phyloP scores from a whole-genome alignment of 1,140 invertebrate species.

The Cotesia glomerata region DNA sequence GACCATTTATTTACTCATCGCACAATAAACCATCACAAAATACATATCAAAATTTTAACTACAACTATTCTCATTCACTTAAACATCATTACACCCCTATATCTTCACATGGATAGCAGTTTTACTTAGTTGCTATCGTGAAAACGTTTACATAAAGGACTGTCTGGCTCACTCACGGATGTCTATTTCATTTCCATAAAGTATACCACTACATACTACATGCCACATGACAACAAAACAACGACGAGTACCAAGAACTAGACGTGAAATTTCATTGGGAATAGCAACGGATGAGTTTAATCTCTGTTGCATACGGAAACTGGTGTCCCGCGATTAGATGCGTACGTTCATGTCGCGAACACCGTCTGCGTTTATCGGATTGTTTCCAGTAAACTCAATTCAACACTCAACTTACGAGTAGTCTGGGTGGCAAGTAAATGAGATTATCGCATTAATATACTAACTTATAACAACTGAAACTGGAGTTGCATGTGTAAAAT shows the following conservation, averaged over 20 bases:
- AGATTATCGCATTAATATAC: not conserved
- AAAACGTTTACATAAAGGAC: too few relatives aligned
- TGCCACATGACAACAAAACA: too few relatives aligned
- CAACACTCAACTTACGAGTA: not conserved
- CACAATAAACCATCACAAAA: too few relatives aligned
- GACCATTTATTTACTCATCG: too few relatives aligned
- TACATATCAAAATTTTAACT: too few relatives aligned
- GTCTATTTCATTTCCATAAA: too few relatives aligned
- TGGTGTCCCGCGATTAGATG: slow-evolving; percentile 2
- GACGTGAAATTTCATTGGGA: slow-evolving; percentile 1
- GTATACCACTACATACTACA: too few relatives aligned
- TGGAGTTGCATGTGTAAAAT: not conserved
- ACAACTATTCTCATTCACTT: too few relatives aligned
- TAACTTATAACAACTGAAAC: not conserved
- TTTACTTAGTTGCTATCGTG: too few relatives aligned
- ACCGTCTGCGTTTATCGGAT: not conserved
- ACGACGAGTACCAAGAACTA: not conserved
- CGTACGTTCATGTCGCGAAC: not conserved
- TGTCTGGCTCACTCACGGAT: too few relatives aligned
- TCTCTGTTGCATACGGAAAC: slow-evolving; percentile 7
- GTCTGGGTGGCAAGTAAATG: not conserved
- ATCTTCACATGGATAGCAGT: too few relatives aligned
- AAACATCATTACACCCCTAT: too few relatives aligned
- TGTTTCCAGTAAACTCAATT: not conserved
- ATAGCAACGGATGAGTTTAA: not conserved